phyloP scores from a whole-genome alignment of 2,113 vertebrate species.

The Mormyrus lacerda region DNA sequence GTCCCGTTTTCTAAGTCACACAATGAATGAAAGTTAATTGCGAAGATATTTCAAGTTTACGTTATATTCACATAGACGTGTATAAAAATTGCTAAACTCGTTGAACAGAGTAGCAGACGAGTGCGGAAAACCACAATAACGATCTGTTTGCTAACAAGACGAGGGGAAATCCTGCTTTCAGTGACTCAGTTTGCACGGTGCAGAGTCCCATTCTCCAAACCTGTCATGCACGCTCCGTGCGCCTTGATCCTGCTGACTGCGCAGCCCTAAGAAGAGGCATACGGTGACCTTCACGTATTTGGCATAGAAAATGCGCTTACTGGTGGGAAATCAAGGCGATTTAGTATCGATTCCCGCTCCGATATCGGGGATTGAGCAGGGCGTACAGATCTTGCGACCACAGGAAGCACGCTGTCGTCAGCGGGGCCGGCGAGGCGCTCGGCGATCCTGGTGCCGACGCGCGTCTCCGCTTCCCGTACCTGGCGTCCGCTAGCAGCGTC shows the following conservation, averaged over 20 bases:
- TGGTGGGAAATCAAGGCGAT: background rate
- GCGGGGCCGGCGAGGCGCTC: background rate
- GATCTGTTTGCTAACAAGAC: background rate
- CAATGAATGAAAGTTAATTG: background rate
- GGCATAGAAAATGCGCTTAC: background rate
- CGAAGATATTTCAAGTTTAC: background rate
- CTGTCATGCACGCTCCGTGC: background rate
- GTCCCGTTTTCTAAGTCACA: background rate
- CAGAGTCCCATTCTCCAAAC: background rate
- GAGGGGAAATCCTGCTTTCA: background rate
- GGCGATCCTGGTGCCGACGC: background rate
- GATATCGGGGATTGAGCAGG: background rate
- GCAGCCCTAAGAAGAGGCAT: background rate
- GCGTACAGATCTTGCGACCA: background rate
- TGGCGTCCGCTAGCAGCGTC: background rate
- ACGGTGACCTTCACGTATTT: background rate
- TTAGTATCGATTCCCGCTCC: background rate
- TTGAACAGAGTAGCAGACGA: background rate
- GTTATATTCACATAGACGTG: background rate
- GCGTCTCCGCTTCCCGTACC: background rate
- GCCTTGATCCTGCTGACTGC: background rate
- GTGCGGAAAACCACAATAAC: background rate
- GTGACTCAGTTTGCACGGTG: background rate
- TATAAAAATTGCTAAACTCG: background rate
- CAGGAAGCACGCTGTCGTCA: background rate